Percentiles rank a stretch among this genome's conserved stretches.
Conservation (phyloP, 2,888 invertebrate species). For the Pterobdella sp. region DNA sequence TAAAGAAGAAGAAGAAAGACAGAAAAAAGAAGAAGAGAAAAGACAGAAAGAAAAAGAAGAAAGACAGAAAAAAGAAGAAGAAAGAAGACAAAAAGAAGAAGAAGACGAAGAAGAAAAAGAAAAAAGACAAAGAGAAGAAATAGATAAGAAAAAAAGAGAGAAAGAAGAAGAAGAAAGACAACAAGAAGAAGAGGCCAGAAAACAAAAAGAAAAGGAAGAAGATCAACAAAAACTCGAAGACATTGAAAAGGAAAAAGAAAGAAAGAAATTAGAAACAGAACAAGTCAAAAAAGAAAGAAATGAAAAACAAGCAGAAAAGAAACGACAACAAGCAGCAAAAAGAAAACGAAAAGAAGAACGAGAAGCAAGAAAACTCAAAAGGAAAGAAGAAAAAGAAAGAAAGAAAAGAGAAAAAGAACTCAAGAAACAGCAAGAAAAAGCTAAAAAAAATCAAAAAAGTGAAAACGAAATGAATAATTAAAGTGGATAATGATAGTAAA, state of each 20-base stretch:
- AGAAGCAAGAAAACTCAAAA: not conserved
- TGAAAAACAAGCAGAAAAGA: not conserved
- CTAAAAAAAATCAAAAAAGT: no score
- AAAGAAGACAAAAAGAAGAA: no score
- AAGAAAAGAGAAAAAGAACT: not conserved
- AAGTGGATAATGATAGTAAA: no score
- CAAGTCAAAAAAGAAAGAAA: not conserved
- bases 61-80: no score
- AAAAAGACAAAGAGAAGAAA: not conserved
- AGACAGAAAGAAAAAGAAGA: no score
- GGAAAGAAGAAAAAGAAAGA: not conserved
- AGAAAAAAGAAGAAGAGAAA: no score
- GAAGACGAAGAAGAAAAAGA: not conserved
- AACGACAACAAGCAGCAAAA: not conserved
- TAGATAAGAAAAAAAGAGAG: constrained; percentile 62
- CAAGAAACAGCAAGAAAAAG: not conserved
- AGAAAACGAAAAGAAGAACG: not conserved
- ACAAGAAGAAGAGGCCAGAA: not conserved
- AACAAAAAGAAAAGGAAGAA: not conserved
- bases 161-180: constrained; percentile 58
- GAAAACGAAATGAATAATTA: no score
- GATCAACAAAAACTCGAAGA: not conserved
- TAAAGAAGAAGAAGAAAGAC: no score
- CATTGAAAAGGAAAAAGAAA: not conserved
- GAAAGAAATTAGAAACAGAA: not conserved